Evolutionary conservation across 2,113 vertebrate genomes (phyloP), one percentile per base, ranked within the genome.

Genomic region (Aplodontia rufa): DNA sequence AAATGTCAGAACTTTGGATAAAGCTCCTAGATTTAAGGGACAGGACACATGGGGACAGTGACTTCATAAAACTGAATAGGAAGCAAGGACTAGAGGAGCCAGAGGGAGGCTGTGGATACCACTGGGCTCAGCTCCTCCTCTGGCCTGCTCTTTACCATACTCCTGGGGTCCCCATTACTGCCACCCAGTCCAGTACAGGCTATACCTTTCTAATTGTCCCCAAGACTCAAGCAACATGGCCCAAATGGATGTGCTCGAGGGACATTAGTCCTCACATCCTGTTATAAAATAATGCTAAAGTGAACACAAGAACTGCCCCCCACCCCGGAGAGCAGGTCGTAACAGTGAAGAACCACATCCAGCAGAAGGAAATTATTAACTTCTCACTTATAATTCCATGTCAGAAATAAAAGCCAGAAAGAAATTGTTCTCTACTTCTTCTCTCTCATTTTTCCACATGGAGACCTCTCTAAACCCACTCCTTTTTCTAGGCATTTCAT

Each of bases 341-440:
- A 30, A 82, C 58, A 53, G 49, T 32, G 66, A 53, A 86, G 45
- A 66, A 17, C 64, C 47, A 60, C 69, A 71, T 64, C 74, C 93
- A 87, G 30, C 45, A 49, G 86, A 83, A 47, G 69, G 68, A 92
- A 82, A 92, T 76, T 71, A 92, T 55, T 49, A 81, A 60, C 62
- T 81, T 75, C 40, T 89, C 74, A 24, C 49, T 78, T 94, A 68
- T 79, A 88, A 93, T 90, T 85, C 82, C 69, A 79, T 90, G 90
- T 96, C 58, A n/a, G 53, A 94, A 91, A 90, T 69, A 60, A 91
- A 96, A 91, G 62, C 82, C 82, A 90, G 55, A 66, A 30, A 83
- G 49, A 86, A 91, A 76, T 32, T 35, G 2, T 35, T 96, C 80
- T 58, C 49, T n/a, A 49, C n/a, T 55, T 37, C 37, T 45, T 55